Conservation (phyloP, 2,113 vertebrate species). For the Tympanuchus pallidicinctus region DNA sequence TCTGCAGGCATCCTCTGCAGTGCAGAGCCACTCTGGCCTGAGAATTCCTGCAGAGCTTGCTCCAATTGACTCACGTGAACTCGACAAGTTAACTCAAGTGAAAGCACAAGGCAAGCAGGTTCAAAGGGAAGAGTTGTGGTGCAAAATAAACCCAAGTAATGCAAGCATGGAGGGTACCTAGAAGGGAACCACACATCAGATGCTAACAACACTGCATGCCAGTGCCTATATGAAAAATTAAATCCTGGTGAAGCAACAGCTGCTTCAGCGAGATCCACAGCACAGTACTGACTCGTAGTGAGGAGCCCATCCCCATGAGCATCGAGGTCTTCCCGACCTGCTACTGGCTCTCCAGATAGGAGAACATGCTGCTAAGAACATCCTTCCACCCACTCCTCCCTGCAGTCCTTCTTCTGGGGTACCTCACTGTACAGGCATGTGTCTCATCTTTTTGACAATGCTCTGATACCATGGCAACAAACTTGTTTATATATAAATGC, state of each 20-base stretch:
- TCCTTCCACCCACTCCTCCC: not conserved
- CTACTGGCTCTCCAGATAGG: not conserved
- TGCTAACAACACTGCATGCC: not conserved
- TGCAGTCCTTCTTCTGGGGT: fast-evolving
- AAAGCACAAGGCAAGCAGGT: not conserved
- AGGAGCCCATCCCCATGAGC: not conserved
- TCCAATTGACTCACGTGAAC: not conserved
- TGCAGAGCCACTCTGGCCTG: not conserved
- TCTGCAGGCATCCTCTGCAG: not conserved
- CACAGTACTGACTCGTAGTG: not conserved
- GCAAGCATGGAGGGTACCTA: not conserved
- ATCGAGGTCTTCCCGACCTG: not conserved
- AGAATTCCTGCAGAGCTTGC: not conserved
- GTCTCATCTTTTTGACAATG: fast-evolving
- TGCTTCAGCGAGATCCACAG: not conserved
- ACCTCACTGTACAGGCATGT: not conserved
- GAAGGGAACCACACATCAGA: not conserved
- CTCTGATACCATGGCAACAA: slow-evolving; percentile 18
- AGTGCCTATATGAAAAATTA: not conserved
- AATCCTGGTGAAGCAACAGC: slow-evolving; percentile 6
- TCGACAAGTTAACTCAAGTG: not conserved
- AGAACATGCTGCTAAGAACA: not conserved
- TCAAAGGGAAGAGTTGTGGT: not conserved
- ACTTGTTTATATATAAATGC: slow-evolving; percentile 11
- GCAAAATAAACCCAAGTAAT: not conserved